Base-by-base conservation (phyloP, 2,113 vertebrate genomes). In the Semicossyphus pulcher region DNA sequence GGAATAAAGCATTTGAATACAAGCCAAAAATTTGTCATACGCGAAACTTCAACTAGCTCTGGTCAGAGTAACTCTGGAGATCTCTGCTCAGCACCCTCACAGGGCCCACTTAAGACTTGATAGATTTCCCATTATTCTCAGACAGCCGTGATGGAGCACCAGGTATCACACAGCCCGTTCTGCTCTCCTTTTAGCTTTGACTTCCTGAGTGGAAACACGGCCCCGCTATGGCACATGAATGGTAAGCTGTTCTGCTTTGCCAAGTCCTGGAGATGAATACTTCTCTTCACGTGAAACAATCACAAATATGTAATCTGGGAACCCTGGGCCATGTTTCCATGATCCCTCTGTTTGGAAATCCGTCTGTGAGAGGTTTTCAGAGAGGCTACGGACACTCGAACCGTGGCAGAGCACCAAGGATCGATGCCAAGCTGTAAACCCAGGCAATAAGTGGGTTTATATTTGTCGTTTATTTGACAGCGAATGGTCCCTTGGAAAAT, bases 101-200 rank as follows among this genome's bases (percentile, higher is more conserved):
- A 57, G 48, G 72, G 44, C 52, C 69, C 69, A 79, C 87, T 90
- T 81, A 84, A 80, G 64, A 83, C 54, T 70, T 91, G 83, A 90
- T 89, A 75, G 81, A 86, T 87, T 91, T 86, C 76, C 78, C 72
- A 89, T 89, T 89, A 86, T 73, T 80, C 78, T 81, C 58, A 73
- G 87, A 79, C 78, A 60, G 80, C 75, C 29, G 45, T 79, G 86
- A 88, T 86, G 59, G 72, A 87, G 73, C 12, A 77, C 79, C 75
- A 76, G 77, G 85, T 77, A 82, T 60, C 42, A 42, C 69, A 51
- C 66, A 21, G 57, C 48, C 47, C 34, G 65, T 58, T 73, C 68
- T 74, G 36, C 64, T 83, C 72, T 80, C 18, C 59, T 60, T 25
- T 80, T 47, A 57, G 65, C 54, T 48, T 74, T 23, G 45, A 41